Conservation (phyloP, 2,888 invertebrate species). For the Xanthostigma xanthostigma region DNA sequence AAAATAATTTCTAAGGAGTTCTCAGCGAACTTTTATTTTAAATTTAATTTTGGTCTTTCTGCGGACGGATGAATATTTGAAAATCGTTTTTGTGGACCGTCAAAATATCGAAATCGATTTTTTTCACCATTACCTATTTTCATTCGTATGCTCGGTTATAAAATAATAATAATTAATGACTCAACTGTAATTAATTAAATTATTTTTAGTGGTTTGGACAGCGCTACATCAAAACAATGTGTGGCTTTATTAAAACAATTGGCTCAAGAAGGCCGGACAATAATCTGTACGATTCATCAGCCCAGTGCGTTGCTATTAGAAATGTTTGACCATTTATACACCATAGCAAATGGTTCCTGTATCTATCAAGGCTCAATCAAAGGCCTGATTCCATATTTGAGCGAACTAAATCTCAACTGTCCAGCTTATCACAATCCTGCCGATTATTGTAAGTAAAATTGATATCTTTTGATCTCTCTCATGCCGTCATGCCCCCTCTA, state of each 20-base stretch:
- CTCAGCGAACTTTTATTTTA: too few relatives aligned
- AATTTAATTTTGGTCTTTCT: too few relatives aligned
- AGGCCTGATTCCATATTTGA: conserved; percentile 62
- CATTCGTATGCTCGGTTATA: too few relatives aligned
- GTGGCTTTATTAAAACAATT: conserved; percentile 64
- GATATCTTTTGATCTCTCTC: conserved; percentile 1
- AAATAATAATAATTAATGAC: not conserved
- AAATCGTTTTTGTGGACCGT: too few relatives aligned
- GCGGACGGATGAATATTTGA: too few relatives aligned
- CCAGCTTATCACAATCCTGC: conserved; percentile 85
- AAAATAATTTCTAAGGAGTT: too few relatives aligned
- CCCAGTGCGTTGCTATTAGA: conserved; percentile 75
- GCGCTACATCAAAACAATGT: conserved; percentile 70
- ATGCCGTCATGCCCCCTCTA: too few relatives aligned
- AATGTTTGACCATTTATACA: conserved; percentile 81
- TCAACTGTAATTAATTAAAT: not conserved
- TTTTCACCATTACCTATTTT: too few relatives aligned
- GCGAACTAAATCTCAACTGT: conserved; percentile 53
- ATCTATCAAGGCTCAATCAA: conserved; percentile 66
- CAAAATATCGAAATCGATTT: too few relatives aligned
- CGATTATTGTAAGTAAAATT: conserved; percentile 58
- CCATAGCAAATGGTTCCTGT: conserved; percentile 64
- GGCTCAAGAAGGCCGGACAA: conserved; percentile 69
- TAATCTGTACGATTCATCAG: conserved; percentile 83
- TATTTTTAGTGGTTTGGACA: conserved; percentile 56